These are phyloP conservation scores for Oncorhynchus masou DNA, from an alignment of 2,113 vertebrate genomes.

Conservation along the genomic window DNA sequence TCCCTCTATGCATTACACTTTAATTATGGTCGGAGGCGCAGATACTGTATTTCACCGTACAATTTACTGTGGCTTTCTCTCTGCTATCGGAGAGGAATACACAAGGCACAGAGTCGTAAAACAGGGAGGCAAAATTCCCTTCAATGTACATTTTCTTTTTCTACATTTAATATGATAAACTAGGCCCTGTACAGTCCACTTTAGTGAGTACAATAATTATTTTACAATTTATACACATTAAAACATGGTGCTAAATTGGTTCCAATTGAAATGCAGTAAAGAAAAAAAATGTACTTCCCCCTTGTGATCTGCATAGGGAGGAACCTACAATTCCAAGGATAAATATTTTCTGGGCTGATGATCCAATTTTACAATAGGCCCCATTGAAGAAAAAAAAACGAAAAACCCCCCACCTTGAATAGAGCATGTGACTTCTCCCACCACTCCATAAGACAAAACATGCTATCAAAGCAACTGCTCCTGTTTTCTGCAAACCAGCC, in stretches of 20 bases:
- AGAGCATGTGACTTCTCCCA: slow-evolving; percentile 43
- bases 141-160: slow-evolving; percentile 69
- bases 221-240: slow-evolving; percentile 99
- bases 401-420: slow-evolving; percentile 27
- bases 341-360: slow-evolving; percentile 59
- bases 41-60: slow-evolving; percentile 10
- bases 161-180: slow-evolving; percentile 98
- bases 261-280: slow-evolving; percentile 79
- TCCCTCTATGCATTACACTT: slow-evolving; percentile 4
- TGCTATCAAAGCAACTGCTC: slow-evolving; percentile 70
- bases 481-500: slow-evolving; percentile 63
- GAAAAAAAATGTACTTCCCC: slow-evolving; percentile 72
- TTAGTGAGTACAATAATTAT: slow-evolving; percentile 96
- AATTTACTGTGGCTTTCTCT: slow-evolving; percentile 10
- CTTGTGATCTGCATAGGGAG: slow-evolving; percentile 77
- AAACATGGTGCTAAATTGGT: slow-evolving; percentile 74
- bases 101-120: slow-evolving; percentile 1
- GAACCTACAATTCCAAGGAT: slow-evolving; percentile 72
- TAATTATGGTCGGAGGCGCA: slow-evolving; percentile 35
- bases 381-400: slow-evolving; percentile 47
- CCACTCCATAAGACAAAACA: slow-evolving; percentile 74
- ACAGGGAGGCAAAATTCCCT: slow-evolving; percentile 69
- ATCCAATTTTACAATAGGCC: slow-evolving; percentile 65
- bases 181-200: slow-evolving; percentile 98
- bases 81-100: slow-evolving; percentile 10